Percentiles rank a stretch among this genome's conserved stretches.
phyloP scores from a whole-genome alignment of 2,888 invertebrate genomes.

The Macrosiphum euphorbiae region DNA sequence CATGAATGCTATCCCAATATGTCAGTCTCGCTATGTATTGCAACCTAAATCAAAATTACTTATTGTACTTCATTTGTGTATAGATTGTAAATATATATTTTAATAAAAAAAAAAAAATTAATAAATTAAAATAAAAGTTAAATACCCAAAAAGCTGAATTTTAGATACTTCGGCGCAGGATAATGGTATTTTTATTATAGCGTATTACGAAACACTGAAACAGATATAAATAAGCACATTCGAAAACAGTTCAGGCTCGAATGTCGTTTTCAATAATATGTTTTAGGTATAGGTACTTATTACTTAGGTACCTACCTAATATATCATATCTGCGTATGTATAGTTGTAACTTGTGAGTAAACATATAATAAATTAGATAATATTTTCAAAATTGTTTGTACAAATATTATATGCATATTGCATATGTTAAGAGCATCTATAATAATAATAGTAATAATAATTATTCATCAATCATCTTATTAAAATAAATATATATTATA shows the following conservation, averaged over 20 bases:
- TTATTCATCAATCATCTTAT: neutral
- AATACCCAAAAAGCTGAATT: neutral
- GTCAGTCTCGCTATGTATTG: too few species aligned
- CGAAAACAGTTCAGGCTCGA: neutral
- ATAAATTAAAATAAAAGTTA: neutral
- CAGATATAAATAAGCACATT: neutral
- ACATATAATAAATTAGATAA: neutral
- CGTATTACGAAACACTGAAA: neutral
- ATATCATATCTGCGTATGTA: neutral
- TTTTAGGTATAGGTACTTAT: too few species aligned
- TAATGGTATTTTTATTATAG: neutral
- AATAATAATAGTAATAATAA: too few species aligned
- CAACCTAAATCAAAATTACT: too few species aligned
- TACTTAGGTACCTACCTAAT: too few species aligned
- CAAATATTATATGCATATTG: neutral
- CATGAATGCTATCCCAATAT: too few species aligned
- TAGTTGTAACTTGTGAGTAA: neutral
- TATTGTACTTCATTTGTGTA: too few species aligned
- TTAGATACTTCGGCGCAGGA: neutral
- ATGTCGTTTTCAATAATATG: too few species aligned
- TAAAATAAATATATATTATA: neutral
- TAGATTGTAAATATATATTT: too few species aligned
- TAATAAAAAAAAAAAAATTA: too few species aligned
- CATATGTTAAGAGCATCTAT: neutral
- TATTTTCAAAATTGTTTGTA: conserved; percentile 12